Evolutionary conservation across 2,797 vertebrate genomes (phyloP).

Genomic region (Eulemur coronatus): DNA sequence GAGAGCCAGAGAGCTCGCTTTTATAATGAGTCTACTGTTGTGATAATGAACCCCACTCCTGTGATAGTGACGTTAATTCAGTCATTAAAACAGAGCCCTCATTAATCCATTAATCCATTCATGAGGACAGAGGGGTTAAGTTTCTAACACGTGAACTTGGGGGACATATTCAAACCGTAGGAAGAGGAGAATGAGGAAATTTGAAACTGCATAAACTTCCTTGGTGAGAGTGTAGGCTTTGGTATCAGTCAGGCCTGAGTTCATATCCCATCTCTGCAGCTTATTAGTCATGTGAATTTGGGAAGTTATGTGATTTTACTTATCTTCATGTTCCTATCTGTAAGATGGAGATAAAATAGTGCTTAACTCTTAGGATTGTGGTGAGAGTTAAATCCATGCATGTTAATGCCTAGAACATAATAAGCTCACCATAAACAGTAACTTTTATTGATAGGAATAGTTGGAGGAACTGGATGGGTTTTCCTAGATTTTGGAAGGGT

Average conservation of each 20-base stretch:
- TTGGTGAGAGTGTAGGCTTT: neutral
- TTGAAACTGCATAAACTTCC: neutral
- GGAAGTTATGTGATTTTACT: constrained; percentile 23
- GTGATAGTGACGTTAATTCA: neutral
- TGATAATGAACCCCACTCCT: neutral
- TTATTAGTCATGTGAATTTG: constrained; percentile 3
- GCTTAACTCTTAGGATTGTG: neutral
- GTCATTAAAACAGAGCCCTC: neutral
- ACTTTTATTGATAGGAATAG: neutral
- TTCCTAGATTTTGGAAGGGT: neutral
- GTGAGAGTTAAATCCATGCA: neutral
- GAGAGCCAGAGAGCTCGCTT: neutral
- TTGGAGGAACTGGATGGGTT: neutral
- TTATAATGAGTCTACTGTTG: neutral
- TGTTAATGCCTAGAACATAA: neutral
- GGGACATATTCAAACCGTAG: neutral
- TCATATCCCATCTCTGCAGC: neutral
- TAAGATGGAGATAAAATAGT: neutral
- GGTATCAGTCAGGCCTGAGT: neutral
- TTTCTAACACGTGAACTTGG: neutral
- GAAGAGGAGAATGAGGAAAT: neutral
- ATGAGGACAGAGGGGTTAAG: neutral
- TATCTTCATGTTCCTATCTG: neutral
- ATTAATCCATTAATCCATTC: neutral
- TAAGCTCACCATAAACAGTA: neutral